phyloP scores from a whole-genome alignment of 2,888 invertebrate species.

The Thereva unica region DNA sequence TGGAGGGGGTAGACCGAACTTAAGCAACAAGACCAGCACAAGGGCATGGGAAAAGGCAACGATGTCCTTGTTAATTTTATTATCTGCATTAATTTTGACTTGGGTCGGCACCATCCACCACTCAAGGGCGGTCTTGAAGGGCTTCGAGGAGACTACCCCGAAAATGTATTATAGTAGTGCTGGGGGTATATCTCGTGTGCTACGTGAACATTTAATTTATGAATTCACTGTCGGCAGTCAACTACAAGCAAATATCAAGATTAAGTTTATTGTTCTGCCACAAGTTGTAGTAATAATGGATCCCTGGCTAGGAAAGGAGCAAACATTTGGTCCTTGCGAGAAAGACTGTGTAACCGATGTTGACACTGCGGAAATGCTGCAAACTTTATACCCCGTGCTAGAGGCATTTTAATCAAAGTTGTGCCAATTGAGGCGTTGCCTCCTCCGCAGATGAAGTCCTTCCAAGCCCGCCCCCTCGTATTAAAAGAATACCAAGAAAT shows the following conservation, averaged over 20 bases:
- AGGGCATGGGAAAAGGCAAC: background rate
- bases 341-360: constrained; percentile 8
- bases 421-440: constrained; percentile 47
- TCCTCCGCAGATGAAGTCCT: background rate
- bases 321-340: constrained; percentile 38
- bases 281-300: constrained; percentile 11
- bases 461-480: background rate
- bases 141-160: background rate
- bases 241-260: constrained; percentile 52
- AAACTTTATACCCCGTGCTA: constrained; percentile 35
- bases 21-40: constrained; percentile 2
- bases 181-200: background rate
- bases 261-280: constrained; percentile 54
- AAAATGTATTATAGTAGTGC: constrained; percentile 22
- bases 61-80: constrained; percentile 33
- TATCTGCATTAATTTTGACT: constrained; percentile 34
- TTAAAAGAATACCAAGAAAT: constrained; percentile 36
- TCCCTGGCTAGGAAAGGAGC: constrained; percentile 36
- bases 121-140: no score
- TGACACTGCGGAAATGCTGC: constrained; percentile 29
- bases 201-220: constrained; percentile 48
- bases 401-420: constrained; percentile 49
- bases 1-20: background rate
- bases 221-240: constrained; percentile 46
- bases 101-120: constrained; percentile 20